Conservation (phyloP, 2,888 invertebrate genomes). For the Amphiduros pacificus region DNA sequence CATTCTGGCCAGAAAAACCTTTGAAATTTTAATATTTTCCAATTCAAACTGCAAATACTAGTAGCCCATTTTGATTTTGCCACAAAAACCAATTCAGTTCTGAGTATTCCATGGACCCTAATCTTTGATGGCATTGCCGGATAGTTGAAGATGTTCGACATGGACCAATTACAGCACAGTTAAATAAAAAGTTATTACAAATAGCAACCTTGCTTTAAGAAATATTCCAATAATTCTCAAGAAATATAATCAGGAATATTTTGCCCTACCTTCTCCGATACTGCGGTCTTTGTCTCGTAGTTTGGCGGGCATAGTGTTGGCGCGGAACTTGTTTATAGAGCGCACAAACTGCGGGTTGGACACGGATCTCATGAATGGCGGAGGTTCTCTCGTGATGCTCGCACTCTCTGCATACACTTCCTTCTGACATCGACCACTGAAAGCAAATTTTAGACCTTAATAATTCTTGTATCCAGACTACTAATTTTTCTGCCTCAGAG, state of each 20-base stretch:
- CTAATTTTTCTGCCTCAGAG: too few relatives aligned
- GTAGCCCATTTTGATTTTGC: too few relatives aligned
- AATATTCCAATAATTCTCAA: neutral
- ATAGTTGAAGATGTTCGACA: too few relatives aligned
- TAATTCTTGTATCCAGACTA: neutral
- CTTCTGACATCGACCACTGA: slow-evolving; percentile 83
- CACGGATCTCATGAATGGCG: slow-evolving; percentile 42
- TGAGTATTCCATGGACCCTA: too few relatives aligned
- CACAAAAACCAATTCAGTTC: neutral
- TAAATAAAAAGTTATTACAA: too few relatives aligned
- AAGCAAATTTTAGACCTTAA: neutral
- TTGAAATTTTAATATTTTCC: too few relatives aligned
- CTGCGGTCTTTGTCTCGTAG: slow-evolving; percentile 4
- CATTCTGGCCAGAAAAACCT: too few relatives aligned
- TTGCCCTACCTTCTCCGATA: slow-evolving; percentile 10
- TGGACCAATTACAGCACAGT: too few relatives aligned
- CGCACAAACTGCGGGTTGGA: slow-evolving; percentile 26
- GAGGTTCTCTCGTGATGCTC: slow-evolving; percentile 54
- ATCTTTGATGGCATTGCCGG: too few relatives aligned
- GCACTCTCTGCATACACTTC: slow-evolving; percentile 80
- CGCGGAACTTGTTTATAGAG: slow-evolving; percentile 9
- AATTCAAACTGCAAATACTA: too few relatives aligned
- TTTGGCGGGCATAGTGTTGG: slow-evolving; percentile 10
- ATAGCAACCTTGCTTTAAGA: too few relatives aligned
- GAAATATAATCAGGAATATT: neutral